Evolutionary conservation across 2,113 vertebrate species (phyloP), one percentile per base, ranked within the genome.

Genomic region (Tylochromis polylepis): DNA sequence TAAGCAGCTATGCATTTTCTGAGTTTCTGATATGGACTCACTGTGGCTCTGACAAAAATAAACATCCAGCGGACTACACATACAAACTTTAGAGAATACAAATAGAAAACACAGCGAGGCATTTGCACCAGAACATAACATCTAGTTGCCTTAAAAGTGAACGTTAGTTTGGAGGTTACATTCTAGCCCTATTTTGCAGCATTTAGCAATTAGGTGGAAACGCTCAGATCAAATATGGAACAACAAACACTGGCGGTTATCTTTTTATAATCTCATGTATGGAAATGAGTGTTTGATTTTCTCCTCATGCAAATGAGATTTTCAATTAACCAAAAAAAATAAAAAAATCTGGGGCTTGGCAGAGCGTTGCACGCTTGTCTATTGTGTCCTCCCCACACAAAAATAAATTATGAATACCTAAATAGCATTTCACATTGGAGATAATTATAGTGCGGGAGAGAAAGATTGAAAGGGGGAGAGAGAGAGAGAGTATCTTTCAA

Each of bases 251-350:
- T 83, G 81, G 93, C 91, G 94, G 95, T 96, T 96, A 96, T 96
- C 95, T 94, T 93, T 95, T 95, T 94, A 96, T 96, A 95, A 96
- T 95, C 95, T 95, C 94, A 89, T 94, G 88, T 96, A 96, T 97
- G 96, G 92, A 96, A 97, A 97, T 96, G 93, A 96, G 95, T 95
- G 95, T 96, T 96, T 96, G 95, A 96, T 96, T 96, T 96, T 95
- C 91, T 91, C 87, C 89, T 96, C 92, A 97, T 96, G 95, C 96
- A 96, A 96, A 96, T 96, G 91, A 95, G 96, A 95, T 95, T 97
- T 97, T 96, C 95, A 97, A 96, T 96, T 96, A 96, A 96, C 94
- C 89, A 92, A 92, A 92, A 95, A 95, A 91, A 94, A 78, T n/a
- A 49, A 34, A 27, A 41, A 88, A 94, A 94, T 84, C 93, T 91